Evolutionary conservation across 2,113 vertebrate species (phyloP), one percentile per base, ranked within the genome.

Genomic region (Oncorhynchus masou): DNA sequence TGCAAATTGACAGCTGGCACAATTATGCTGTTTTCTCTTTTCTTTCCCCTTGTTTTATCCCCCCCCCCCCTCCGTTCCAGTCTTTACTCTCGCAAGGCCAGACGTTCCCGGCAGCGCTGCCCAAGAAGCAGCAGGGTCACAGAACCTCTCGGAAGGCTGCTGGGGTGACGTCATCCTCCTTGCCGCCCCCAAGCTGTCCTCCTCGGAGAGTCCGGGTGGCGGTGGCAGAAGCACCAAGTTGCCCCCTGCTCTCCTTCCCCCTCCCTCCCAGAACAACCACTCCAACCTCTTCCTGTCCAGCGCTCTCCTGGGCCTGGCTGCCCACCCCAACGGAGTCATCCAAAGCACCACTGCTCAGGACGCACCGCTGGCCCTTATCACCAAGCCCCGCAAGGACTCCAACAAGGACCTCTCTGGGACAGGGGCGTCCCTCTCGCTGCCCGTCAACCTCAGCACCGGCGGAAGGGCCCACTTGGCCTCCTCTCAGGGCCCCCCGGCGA

Each of bases 271-370:
- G 92, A 93, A 95, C 91, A 96, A 94, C 94, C 96, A 97, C 91
- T 95, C 95, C 88, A 97, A 96, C 89, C 95, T 96, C 88, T 97
- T 97, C 91, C 94, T 98, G 88, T 95, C 96, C 86, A 97, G 96
- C 88, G 95, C 96, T 93, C 95, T 98, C 92, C 94, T 98, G 92
- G 95, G 95, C 86, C 95, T 96, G 20, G 68, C 20, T 15, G 2
- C 67, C 90, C 95, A 96, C 88, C 95, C 95, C 85, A 98, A 97
- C 83, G 97, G 97, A 92, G 94, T 97, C 87, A 96, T 96, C 94
- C 96, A 97, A 85, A 97, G 94, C 86, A 94, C 96, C 92, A 94
- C 96, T 92, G 96, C 97, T 94, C 97, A 98, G 93, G 97, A 98
- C 87, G 94, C 95, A 88, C 97, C 97, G 85, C 91, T 98, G 89